Percentiles rank a stretch among this genome's conserved stretches.
Conservation (phyloP, 2,888 invertebrate species). For the Hypselothyrea guttata region DNA sequence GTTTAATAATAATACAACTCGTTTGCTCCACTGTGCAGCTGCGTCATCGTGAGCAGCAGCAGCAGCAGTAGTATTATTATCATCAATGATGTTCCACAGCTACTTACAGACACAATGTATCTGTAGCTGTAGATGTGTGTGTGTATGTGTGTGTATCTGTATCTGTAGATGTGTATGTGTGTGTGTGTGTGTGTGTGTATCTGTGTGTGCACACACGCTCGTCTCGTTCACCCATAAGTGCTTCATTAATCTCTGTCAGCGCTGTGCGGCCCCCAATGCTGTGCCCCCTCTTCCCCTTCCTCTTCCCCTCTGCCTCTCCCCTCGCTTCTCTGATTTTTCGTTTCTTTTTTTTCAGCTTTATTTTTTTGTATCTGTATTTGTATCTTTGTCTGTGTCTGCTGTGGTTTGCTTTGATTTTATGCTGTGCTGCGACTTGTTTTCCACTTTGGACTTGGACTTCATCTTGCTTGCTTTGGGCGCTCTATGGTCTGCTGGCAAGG, state of each 20-base stretch:
- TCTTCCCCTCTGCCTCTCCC: neutral
- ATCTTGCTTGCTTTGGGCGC: slow-evolving; percentile 28
- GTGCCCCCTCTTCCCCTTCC: neutral
- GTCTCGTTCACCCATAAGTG: slow-evolving; percentile 70
- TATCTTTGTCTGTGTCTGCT: slow-evolving; percentile 26
- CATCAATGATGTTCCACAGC: no score
- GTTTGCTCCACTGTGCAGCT: no score
- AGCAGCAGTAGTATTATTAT: neutral
- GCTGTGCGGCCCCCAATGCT: slow-evolving; percentile 12
- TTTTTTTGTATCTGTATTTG: slow-evolving; percentile 6
- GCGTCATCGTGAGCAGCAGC: no score
- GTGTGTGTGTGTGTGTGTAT: slow-evolving; percentile 22
- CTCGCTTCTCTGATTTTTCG: slow-evolving; percentile 45
- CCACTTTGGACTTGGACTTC: slow-evolving; percentile 43
- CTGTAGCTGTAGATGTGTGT: slow-evolving; percentile 6
- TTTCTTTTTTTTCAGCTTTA: slow-evolving; percentile 14
- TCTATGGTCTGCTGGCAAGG: no score
- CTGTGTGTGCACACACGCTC: slow-evolving; percentile 23
- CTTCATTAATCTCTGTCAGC: slow-evolving; percentile 78
- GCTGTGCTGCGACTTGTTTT: slow-evolving; percentile 28
- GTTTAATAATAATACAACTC: no score
- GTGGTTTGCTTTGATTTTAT: slow-evolving; percentile 61
- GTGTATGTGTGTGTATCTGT: neutral
- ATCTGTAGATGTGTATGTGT: no score
- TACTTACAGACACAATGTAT: slow-evolving; percentile 2